Evolutionary conservation across 2,888 invertebrate species (phyloP).

Genomic region (Troides aeacus): DNA sequence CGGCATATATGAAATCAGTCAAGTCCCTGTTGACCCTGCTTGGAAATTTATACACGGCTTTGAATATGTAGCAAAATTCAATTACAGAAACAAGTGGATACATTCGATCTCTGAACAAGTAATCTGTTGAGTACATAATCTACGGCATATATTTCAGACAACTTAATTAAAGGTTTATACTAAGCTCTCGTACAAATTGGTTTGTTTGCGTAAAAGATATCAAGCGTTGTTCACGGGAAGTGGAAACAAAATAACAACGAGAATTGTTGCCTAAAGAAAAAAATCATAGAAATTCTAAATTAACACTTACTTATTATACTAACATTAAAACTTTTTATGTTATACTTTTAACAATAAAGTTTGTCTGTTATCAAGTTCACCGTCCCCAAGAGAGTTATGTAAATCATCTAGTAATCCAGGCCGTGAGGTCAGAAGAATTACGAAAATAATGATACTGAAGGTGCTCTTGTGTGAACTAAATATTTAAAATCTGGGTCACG

Average conservation of each 20-base stretch:
- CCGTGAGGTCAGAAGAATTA: slow-evolving; percentile 21
- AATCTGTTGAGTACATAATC: slow-evolving; percentile 12
- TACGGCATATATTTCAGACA: slow-evolving; percentile 7
- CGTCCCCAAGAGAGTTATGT: slow-evolving; percentile 1
- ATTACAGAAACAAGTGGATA: slow-evolving; percentile 1
- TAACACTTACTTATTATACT: too few relatives aligned
- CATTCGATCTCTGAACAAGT: slow-evolving; percentile 7
- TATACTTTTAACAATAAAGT: neutral
- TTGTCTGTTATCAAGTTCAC: neutral
- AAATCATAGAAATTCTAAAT: too few relatives aligned
- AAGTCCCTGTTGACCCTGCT: neutral
- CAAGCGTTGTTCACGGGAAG: slow-evolving; percentile 10
- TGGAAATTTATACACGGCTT: neutral
- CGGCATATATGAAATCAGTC: neutral
- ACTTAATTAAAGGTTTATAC: slow-evolving; percentile 17
- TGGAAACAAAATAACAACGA: slow-evolving; percentile 1
- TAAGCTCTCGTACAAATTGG: slow-evolving; percentile 13
- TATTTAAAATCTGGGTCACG: slow-evolving; percentile 22
- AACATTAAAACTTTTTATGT: too few relatives aligned
- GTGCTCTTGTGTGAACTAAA: slow-evolving; percentile 7
- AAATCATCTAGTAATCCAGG: slow-evolving; percentile 13
- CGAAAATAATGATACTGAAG: slow-evolving; percentile 12
- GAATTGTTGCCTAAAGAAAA: neutral
- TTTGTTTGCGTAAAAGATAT: slow-evolving; percentile 17
- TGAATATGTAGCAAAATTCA: neutral